These are phyloP conservation scores for Chaetogeoica ovagalla DNA, from an alignment of 2,888 invertebrate species.

Conservation along the genomic window DNA sequence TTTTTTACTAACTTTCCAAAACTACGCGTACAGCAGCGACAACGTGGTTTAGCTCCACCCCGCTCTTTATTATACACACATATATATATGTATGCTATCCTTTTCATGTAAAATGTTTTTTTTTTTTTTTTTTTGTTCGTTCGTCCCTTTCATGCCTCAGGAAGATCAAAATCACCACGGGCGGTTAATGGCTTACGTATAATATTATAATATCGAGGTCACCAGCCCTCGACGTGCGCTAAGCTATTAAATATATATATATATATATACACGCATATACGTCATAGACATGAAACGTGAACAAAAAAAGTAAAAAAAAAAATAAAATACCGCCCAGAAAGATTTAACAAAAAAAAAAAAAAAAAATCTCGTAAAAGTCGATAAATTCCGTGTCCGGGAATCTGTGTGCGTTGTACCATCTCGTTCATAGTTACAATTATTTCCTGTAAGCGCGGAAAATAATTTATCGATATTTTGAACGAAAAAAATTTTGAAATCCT, in stretches of 20 bases:
- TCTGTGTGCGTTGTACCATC: too few relatives aligned
- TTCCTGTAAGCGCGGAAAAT: too few relatives aligned
- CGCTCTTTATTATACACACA: slow-evolving; percentile 3
- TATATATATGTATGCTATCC: slow-evolving; percentile 6
- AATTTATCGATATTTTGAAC: too few relatives aligned
- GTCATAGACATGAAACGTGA: slow-evolving; percentile 13
- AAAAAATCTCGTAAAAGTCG: slow-evolving; percentile 25
- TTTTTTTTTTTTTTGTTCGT: slow-evolving; percentile 24
- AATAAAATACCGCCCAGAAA: not conserved
- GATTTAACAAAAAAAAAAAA: slow-evolving; percentile 9
- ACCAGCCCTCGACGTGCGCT: slow-evolving; percentile 42
- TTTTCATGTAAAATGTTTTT: slow-evolving; percentile 47
- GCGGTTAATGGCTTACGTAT: slow-evolving; percentile 49
- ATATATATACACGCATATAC: too few relatives aligned
- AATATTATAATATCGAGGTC: slow-evolving; percentile 51
- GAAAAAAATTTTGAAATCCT: too few relatives aligned
- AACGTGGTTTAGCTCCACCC: not conserved
- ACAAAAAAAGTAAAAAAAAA: slow-evolving; percentile 16
- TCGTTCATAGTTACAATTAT: too few relatives aligned
- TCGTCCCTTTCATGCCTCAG: slow-evolving; percentile 29
- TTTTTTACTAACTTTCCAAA: slow-evolving; percentile 13
- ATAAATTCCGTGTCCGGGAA: not conserved
- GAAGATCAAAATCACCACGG: slow-evolving; percentile 50
- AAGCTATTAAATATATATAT: slow-evolving; percentile 2
- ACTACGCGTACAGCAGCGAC: not conserved